A percentile compares a stretch with the other conserved stretches of the same genome.
phyloP scores from a whole-genome alignment of 1,140 invertebrate species.

The Eriocheir sinensis region DNA sequence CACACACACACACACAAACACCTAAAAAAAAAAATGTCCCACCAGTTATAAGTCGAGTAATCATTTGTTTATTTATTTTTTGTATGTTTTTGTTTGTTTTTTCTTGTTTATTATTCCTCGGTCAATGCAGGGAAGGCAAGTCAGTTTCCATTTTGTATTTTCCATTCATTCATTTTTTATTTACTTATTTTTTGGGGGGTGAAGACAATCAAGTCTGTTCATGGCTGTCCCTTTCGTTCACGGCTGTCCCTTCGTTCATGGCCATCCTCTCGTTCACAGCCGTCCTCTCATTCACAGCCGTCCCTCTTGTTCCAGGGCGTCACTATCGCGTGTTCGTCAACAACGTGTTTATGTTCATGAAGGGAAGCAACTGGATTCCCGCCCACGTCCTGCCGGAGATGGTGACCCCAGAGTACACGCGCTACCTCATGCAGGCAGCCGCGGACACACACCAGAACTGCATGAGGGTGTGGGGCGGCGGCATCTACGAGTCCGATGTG shows the following conservation, averaged over 20 bases:
- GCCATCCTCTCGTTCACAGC: too few relatives aligned
- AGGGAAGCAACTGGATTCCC: slow-evolving; percentile 98
- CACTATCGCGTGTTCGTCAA: slow-evolving; percentile 89
- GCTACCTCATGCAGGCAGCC: slow-evolving; percentile 87
- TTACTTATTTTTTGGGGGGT: too few relatives aligned
- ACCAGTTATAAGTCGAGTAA: neutral
- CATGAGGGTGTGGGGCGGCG: slow-evolving; percentile 98
- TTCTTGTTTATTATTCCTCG: too few relatives aligned
- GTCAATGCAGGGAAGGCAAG: too few relatives aligned
- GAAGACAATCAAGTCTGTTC: too few relatives aligned
- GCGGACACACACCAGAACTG: slow-evolving; percentile 95
- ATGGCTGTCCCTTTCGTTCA: too few relatives aligned
- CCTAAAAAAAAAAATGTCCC: neutral
- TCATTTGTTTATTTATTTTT: neutral
- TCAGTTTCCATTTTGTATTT: too few relatives aligned
- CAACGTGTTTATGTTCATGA: slow-evolving; percentile 94
- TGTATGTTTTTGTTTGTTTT: too few relatives aligned
- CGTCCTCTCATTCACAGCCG: too few relatives aligned
- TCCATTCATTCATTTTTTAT: too few relatives aligned
- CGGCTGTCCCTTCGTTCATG: too few relatives aligned
- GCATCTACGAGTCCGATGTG: slow-evolving; percentile 94
- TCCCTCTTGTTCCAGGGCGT: slow-evolving; percentile 63
- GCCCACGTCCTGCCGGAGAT: slow-evolving; percentile 92
- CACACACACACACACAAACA: neutral
- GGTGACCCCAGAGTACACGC: slow-evolving; percentile 83